Base-by-base conservation (phyloP, 1,140 invertebrate genomes). In the Orius laevigatus region DNA sequence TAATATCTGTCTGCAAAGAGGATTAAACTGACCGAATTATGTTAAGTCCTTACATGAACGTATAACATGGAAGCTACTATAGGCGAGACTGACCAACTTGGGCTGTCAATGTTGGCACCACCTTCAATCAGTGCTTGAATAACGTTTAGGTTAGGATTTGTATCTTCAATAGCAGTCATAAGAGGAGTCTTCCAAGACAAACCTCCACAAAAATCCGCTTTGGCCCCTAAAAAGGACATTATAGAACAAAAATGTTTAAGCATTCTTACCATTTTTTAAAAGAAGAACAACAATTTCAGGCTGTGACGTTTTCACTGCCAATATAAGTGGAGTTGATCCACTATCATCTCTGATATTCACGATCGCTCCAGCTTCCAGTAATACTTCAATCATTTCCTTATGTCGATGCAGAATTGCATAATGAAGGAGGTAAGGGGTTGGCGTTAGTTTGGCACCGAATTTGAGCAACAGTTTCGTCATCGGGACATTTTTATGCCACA, bases 271-370 rank as follows among this genome's bases (percentile, higher is more conserved):
- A 57, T 67, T 57, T 40, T 61, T 56, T 3, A 75, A 48, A 35
- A 74, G 60, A 33, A 66, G 65, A 53, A 63, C 58, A 8, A 70
- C 62, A 50, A 75, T 62, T 5, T 64, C 56, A 5, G 69, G 58
- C 55, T 76, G 69, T 39, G 69, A 66, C 43, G 65, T 68, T 5
- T 66, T 65, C 46, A 73, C 72, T 25, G 75, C 73, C n/a, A 72
- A 58, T 60, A 77, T 72, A 5, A 80, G 62, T 5, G 76, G 73
- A 0, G 76, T 76, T 41, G 70, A 64, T 9, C 73, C 74, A 46
- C 67, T 63, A 19, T 63, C 58, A 59, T 75, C 67, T 1, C 70
- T 61, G 2, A 70, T 54, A 54, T 72, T 73, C 10, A 71, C 58
- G 51, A 67, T 63, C 16, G 69, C 68, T 3, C 73, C 72, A 18